Evolutionary conservation across 2,113 vertebrate species (phyloP).

Genomic region (Chiloscyllium plagiosum): DNA sequence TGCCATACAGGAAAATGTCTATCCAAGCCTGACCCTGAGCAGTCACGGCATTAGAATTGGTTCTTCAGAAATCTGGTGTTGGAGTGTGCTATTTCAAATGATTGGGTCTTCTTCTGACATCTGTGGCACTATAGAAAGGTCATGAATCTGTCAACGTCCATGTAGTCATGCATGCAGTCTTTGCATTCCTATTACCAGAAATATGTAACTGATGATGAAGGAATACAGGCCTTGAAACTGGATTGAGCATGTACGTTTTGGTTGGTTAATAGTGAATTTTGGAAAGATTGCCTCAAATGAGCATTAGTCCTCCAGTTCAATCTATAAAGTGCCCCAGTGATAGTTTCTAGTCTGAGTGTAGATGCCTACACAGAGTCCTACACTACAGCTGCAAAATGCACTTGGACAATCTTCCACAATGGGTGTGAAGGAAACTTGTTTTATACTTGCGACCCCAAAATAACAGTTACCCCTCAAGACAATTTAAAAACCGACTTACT

Average conservation of each 20-base stretch:
- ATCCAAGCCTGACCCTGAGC: neutral
- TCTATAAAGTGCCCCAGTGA: no score
- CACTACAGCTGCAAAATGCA: neutral
- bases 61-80: slow-evolving; percentile 12
- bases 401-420: neutral
- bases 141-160: neutral
- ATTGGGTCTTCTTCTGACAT: neutral
- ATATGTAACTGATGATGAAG: neutral
- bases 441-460: neutral
- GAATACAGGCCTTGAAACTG: neutral
- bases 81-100: neutral
- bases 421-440: no score
- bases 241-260: neutral
- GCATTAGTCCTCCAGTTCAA: neutral
- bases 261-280: neutral
- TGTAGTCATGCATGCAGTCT: neutral
- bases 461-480: neutral
- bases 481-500: neutral
- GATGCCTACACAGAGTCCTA: neutral
- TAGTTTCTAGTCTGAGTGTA: neutral
- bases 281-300: neutral
- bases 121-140: neutral
- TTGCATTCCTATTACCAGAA: neutral
- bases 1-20: neutral
- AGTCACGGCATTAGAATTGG: neutral